A percentile compares a stretch with the other conserved stretches of the same genome.
Conservation (phyloP, 2,113 vertebrate genomes). For the Salvelinus sp. region DNA sequence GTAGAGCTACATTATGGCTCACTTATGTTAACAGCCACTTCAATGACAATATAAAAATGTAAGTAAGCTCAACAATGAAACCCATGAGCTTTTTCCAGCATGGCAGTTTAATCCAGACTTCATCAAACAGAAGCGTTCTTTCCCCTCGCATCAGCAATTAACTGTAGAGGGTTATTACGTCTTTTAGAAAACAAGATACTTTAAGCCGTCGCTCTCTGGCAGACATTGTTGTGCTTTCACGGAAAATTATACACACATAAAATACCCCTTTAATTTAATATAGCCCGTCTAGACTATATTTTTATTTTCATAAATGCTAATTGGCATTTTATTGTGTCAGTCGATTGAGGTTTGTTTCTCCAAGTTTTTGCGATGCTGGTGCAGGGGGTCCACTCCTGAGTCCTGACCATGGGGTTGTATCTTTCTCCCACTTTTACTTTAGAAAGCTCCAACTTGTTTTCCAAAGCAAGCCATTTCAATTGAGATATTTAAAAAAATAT, state of each 20-base stretch:
- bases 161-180: conserved; percentile 50
- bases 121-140: conserved; percentile 62
- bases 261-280: conserved; percentile 67
- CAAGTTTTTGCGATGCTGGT: conserved; percentile 58
- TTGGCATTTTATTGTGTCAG: conserved; percentile 73
- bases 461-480: background rate
- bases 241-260: conserved; percentile 63
- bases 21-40: conserved; percentile 61
- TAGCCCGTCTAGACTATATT: conserved; percentile 77
- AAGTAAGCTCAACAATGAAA: conserved; percentile 55
- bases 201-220: conserved; percentile 56
- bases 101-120: conserved; percentile 64
- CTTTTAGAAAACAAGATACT: conserved; percentile 69
- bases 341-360: conserved; percentile 64
- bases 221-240: conserved; percentile 54
- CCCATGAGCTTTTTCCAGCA: conserved; percentile 57
- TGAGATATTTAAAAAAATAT: background rate
- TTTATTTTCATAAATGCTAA: conserved; percentile 75
- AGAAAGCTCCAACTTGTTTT: background rate
- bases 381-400: background rate
- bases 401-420: background rate
- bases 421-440: background rate
- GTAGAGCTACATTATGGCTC: conserved; percentile 56
- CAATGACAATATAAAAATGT: conserved; percentile 59
- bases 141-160: conserved; percentile 73